Conservation (phyloP, 2,888 invertebrate species). For the Caenorhabditis virilis region DNA sequence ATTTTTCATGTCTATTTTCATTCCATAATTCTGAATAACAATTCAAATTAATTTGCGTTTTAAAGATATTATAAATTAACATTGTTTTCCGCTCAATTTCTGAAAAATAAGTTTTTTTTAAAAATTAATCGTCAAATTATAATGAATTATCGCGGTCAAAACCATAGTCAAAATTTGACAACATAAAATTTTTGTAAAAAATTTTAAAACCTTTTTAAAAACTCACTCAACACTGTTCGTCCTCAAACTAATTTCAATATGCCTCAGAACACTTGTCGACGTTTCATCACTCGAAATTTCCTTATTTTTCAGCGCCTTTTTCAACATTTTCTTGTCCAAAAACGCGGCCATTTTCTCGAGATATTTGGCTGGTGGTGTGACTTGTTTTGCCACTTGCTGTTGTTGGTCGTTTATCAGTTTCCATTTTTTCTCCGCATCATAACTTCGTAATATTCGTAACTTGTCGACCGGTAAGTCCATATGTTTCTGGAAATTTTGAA, state of each 20-base stretch:
- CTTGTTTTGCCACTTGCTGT: slow-evolving; percentile 31
- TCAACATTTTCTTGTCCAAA: slow-evolving; percentile 78
- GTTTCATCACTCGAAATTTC: slow-evolving; percentile 75
- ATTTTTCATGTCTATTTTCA: background rate
- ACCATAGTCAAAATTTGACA: too few species aligned
- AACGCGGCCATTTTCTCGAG: slow-evolving; percentile 91
- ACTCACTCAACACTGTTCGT: slow-evolving; percentile 98
- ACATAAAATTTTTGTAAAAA: too few species aligned
- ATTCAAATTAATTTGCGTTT: too few species aligned
- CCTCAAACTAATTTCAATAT: slow-evolving; percentile 95
- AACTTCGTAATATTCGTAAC: slow-evolving; percentile 89
- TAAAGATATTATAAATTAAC: too few species aligned
- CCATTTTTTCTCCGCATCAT: slow-evolving; percentile 98
- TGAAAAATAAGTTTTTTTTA: too few species aligned
- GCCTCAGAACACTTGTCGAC: slow-evolving; percentile 94
- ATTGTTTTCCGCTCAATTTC: too few species aligned
- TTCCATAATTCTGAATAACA: background rate
- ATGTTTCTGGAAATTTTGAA: slow-evolving; percentile 23
- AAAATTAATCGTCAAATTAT: too few species aligned
- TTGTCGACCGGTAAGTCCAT: slow-evolving; percentile 99
- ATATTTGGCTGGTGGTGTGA: slow-evolving; percentile 81
- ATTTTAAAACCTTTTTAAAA: background rate
- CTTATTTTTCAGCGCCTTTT: slow-evolving; percentile 46
- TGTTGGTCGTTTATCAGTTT: slow-evolving; percentile 90
- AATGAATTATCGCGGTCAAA: too few species aligned